Evolutionary conservation across 2,888 invertebrate genomes (phyloP).

Genomic region (Callosobruchus maculatus): DNA sequence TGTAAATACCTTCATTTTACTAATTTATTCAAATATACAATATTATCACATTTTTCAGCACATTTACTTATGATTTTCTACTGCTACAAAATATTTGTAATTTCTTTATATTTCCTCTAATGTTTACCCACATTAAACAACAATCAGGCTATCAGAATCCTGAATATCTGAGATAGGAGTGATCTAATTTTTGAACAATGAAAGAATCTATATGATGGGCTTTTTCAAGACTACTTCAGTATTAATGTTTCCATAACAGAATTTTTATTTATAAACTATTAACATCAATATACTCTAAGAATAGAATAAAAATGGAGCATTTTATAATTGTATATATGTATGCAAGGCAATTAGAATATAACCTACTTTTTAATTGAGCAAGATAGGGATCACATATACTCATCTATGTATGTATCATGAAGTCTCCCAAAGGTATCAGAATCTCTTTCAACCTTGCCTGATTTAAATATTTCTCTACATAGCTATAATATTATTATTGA

Average conservation of each 20-base stretch:
- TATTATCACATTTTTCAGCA: no score
- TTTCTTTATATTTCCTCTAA: no score
- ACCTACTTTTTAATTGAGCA: neutral
- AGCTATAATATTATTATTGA: no score
- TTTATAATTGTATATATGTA: conserved; percentile 30
- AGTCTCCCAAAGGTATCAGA: neutral
- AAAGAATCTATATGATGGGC: neutral
- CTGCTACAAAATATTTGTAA: no score
- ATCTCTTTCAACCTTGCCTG: neutral
- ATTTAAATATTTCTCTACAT: no score
- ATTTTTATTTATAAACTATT: conserved; percentile 22
- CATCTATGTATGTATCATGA: neutral
- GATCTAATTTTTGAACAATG: no score
- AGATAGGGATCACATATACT: neutral
- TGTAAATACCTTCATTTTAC: neutral
- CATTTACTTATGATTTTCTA: no score
- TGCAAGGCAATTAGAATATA: conserved; percentile 20
- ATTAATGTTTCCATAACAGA: conserved; percentile 18
- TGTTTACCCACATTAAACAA: no score
- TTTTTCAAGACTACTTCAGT: conserved; percentile 14
- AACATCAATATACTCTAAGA: conserved; percentile 24
- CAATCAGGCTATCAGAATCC: no score
- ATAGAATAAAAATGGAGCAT: conserved; percentile 20
- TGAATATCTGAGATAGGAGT: no score
- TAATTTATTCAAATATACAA: no score